Evolutionary conservation across 2,888 invertebrate species (phyloP).

Genomic region (Scelioninae gen. 1): DNA sequence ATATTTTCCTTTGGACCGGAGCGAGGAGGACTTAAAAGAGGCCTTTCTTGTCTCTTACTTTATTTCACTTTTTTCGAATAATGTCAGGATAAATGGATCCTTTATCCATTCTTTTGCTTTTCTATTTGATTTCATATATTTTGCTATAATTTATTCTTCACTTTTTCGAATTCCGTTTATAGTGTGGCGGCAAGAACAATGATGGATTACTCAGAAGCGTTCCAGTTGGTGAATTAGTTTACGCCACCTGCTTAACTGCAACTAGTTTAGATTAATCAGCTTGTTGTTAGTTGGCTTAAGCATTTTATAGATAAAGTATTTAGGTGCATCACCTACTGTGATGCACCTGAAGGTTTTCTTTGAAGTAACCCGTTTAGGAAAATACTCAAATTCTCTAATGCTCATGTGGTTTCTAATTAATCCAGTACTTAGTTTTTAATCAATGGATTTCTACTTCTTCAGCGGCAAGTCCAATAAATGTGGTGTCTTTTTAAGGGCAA

Average conservation of each 20-base stretch:
- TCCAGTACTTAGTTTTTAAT: constrained; percentile 17
- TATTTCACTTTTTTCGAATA: constrained; percentile 28
- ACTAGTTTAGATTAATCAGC: constrained; percentile 57
- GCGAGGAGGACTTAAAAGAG: constrained; percentile 24
- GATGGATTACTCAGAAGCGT: constrained; percentile 47
- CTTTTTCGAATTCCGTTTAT: constrained; percentile 29
- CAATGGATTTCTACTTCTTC: constrained; percentile 8
- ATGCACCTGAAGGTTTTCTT: constrained; percentile 51
- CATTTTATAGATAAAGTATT: constrained; percentile 56
- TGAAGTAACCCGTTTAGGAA: constrained; percentile 44
- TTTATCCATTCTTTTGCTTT: not conserved
- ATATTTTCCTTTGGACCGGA: constrained; percentile 41
- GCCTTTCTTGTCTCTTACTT: not conserved
- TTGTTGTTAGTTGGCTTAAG: constrained; percentile 62
- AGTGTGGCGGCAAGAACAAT: constrained; percentile 44
- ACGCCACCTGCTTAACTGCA: constrained; percentile 49
- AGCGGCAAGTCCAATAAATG: not conserved
- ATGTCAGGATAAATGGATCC: constrained; percentile 42
- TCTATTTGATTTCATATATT: constrained; percentile 20
- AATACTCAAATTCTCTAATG: constrained; percentile 32
- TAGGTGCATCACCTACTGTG: constrained; percentile 40
- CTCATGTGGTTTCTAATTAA: constrained; percentile 4
- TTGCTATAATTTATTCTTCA: constrained; percentile 27
- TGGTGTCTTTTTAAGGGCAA: not conserved
- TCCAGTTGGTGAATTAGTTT: constrained; percentile 50